Evolutionary conservation across 2,113 vertebrate species (phyloP).

Genomic region (Alces alces): DNA sequence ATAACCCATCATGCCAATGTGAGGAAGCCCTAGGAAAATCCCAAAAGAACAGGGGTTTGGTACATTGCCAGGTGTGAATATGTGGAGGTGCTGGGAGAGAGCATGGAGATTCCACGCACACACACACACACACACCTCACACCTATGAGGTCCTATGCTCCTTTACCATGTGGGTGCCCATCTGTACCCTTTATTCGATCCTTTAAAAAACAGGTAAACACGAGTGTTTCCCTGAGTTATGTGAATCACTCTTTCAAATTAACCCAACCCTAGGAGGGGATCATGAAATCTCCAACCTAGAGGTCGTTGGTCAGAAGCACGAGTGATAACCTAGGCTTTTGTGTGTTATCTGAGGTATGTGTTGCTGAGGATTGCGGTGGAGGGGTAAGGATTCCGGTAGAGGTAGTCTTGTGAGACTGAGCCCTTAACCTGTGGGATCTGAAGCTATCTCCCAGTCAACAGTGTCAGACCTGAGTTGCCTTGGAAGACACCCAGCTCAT

Average conservation of each 20-base stretch:
- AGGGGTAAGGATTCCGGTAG: fast-evolving
- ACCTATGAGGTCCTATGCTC: neutral
- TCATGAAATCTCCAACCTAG: neutral
- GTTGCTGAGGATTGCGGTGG: neutral
- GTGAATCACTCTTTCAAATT: neutral
- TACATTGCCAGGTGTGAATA: neutral
- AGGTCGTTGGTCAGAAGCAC: neutral
- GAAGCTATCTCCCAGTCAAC: neutral
- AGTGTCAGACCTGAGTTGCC: neutral
- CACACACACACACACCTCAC: neutral
- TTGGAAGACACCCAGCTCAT: neutral
- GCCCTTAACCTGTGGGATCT: neutral
- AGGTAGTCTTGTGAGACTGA: neutral
- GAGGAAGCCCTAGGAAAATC: neutral
- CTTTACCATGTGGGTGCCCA: neutral
- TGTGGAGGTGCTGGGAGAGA: neutral
- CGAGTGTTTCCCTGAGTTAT: neutral
- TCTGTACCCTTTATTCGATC: neutral
- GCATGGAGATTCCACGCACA: neutral
- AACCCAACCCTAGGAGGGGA: neutral
- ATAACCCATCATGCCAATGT: neutral
- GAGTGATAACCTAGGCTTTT: neutral
- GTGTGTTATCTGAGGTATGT: neutral
- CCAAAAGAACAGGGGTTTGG: neutral
- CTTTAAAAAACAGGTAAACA: neutral